Percentiles rank a stretch among this genome's conserved stretches.
Evolutionary conservation across 2,888 invertebrate species (phyloP).

Genomic region (Ophioninae sp.): DNA sequence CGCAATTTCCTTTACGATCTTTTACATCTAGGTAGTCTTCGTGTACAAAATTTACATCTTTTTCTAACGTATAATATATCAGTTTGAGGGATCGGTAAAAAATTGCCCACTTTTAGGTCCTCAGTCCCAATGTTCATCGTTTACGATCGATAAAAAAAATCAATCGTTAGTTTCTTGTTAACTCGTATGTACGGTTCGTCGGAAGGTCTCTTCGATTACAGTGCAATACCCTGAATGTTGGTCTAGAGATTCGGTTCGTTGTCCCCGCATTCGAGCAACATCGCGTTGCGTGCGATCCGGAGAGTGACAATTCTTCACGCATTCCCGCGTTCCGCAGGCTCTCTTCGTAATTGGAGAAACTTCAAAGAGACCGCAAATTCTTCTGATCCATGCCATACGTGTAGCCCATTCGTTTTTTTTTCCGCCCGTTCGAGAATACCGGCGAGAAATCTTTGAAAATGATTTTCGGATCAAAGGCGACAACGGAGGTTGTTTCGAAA

Average conservation of each 20-base stretch:
- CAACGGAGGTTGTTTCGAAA: not conserved
- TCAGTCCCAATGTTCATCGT: not conserved
- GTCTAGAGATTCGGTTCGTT: conserved; percentile 11
- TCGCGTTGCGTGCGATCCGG: conserved; percentile 20
- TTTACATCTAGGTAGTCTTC: not conserved
- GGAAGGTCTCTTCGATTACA: not conserved
- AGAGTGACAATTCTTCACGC: conserved; percentile 21
- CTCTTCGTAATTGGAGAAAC: conserved; percentile 16
- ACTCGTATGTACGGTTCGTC: not conserved
- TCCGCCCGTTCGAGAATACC: not conserved
- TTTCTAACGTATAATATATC: not conserved
- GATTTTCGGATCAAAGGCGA: not conserved
- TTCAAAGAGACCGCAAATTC: conserved; percentile 17
- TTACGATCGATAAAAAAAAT: not conserved
- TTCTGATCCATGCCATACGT: not conserved
- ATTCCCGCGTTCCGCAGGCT: not conserved
- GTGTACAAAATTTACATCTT: not conserved
- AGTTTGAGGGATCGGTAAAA: not conserved
- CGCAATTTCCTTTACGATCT: not conserved
- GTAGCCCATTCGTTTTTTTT: not conserved
- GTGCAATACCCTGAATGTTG: not conserved
- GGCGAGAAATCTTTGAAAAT: not conserved
- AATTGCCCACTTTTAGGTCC: not conserved
- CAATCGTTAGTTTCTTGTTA: not conserved
- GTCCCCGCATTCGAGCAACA: not conserved